Evolutionary conservation across 2,113 vertebrate genomes (phyloP).

Genomic region (Podarcis muralis): DNA sequence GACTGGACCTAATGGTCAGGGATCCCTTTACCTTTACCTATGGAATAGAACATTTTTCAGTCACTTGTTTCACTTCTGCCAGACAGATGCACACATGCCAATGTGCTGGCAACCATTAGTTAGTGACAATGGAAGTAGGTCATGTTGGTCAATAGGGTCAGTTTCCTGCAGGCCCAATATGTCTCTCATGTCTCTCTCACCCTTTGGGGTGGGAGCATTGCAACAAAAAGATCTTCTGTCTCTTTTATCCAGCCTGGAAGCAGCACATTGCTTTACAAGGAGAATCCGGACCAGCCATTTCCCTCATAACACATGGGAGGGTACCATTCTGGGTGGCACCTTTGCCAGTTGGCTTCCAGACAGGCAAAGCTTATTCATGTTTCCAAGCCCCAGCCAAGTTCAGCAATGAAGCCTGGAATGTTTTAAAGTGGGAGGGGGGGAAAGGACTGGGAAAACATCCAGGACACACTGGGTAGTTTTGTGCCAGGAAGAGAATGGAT

Average conservation of each 20-base stretch:
- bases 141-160: not conserved
- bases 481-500: not conserved
- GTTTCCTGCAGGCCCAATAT: not conserved
- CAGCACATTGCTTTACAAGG: not conserved
- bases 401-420: conserved; percentile 1
- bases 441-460: not conserved
- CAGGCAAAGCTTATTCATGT: conserved; percentile 11
- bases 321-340: not conserved
- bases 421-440: not conserved
- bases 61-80: not conserved
- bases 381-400: conserved; percentile 1
- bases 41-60: not conserved
- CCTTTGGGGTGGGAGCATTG: too few relatives aligned
- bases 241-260: not conserved
- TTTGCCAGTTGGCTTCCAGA: conserved; percentile 8
- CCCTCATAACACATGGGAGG: not conserved
- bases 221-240: not conserved
- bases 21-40: too few relatives aligned
- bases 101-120: not conserved
- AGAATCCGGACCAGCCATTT: not conserved
- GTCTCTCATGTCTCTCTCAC: not conserved
- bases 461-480: not conserved
- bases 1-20: too few relatives aligned
- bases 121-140: not conserved
- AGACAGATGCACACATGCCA: not conserved